These are phyloP conservation scores for Fissipunctia ypsillon DNA, from an alignment of 2,888 invertebrate genomes.

Conservation along the genomic window DNA sequence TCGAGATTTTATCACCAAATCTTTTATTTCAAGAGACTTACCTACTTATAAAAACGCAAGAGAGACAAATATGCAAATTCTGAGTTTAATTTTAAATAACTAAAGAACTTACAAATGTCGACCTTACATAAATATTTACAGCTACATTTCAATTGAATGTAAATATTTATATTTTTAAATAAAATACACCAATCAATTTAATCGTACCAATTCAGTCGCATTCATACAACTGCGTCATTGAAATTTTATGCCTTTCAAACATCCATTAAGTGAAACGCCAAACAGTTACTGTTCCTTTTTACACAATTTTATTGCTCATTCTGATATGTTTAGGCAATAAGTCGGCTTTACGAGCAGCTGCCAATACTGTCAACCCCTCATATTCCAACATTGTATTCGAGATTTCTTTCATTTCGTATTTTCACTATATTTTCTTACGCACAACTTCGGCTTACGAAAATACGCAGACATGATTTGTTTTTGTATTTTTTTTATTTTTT, in stretches of 20 bases:
- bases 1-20: background rate
- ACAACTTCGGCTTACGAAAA: slow-evolving; percentile 47
- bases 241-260: slow-evolving; percentile 48
- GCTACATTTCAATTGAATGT: background rate
- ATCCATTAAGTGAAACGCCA: slow-evolving; percentile 51
- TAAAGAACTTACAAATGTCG: background rate
- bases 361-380: slow-evolving; percentile 75
- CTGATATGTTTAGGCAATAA: slow-evolving; percentile 76
- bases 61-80: background rate
- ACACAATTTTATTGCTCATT: slow-evolving; percentile 62
- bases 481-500: slow-evolving; percentile 46
- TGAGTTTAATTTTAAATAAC: background rate
- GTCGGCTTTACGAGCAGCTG: slow-evolving; percentile 76
- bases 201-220: slow-evolving; percentile 15
- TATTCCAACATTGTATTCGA: slow-evolving; percentile 51
- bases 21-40: background rate
- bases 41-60: background rate
- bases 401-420: slow-evolving; percentile 53
- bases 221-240: slow-evolving; percentile 17
- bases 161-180: slow-evolving; percentile 9
- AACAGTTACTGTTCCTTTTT: slow-evolving; percentile 51
- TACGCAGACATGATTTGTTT: slow-evolving; percentile 36
- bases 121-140: slow-evolving; percentile 3
- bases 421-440: slow-evolving; percentile 56
- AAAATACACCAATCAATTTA: slow-evolving; percentile 15